Base-by-base conservation (phyloP, 2,888 invertebrate species). In the Pseudolycoriella hygida region DNA sequence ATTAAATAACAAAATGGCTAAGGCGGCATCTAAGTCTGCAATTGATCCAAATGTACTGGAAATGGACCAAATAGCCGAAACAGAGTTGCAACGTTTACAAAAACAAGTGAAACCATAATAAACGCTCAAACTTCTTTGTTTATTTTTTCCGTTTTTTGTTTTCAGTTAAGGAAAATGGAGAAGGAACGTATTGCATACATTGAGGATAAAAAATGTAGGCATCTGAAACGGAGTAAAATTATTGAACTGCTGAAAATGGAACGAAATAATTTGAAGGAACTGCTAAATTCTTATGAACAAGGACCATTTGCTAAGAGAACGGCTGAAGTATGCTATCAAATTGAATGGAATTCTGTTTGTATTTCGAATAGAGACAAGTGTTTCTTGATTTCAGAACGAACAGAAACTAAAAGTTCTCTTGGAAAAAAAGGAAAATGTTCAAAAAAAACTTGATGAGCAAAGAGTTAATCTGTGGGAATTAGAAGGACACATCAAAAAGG, bases 11-110 rank as follows among this genome's bases (percentile, higher is more conserved):
- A 8, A 4, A 25, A 25, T 25, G 25, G 25, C 25, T 8, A 25
- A 25, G 8, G 4, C 25, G 4, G 25, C 25, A 25, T 4, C 25
- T 4, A 43, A 43, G n/a, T 18, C 43, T 2, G 53, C 58, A 46
- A 15, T 37, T 2, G 37, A 34, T 20, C 37, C 43, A 18, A 43
- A 43, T 20, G 76, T 83, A 55, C 82, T 72, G 56, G 84, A 85
- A 60, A 71, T 84, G 67, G 81, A 85, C 56, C 74, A 78, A 56
- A 74, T 85, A 57, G 84, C 85, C 2, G 80, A 80, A 56, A 77
- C 79, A 47, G 64, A 92, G 59, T 67, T 87, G 55, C 69, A 75
- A 15, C 77, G 86, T 50, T 64, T 92, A 38, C 82, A 83, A 53
- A 71, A 87, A 56, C 86, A 85, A 68, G 77, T 76, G 56, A 51